These are phyloP conservation scores for Acrobasis suavella DNA, from an alignment of 2,888 invertebrate species.

Conservation along the genomic window DNA sequence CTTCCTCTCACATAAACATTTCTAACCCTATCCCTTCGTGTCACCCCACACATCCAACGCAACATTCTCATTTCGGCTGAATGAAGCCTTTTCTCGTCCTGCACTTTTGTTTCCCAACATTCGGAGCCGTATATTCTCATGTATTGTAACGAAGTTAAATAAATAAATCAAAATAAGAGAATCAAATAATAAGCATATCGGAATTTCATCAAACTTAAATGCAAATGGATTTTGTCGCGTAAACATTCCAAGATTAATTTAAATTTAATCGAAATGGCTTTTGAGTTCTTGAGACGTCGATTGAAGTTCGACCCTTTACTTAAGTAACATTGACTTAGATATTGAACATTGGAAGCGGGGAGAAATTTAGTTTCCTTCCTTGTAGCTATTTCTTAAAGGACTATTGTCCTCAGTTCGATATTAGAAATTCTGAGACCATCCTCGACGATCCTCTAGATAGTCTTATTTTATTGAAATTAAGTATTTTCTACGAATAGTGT, in stretches of 20 bases:
- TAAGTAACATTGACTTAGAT: constrained; percentile 20
- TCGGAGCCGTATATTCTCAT: no score
- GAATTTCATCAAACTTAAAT: constrained; percentile 5
- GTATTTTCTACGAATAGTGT: not conserved
- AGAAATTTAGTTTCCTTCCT: constrained; percentile 7
- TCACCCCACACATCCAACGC: no score
- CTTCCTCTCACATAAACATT: no score
- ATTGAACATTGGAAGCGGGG: constrained; percentile 7
- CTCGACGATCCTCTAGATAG: not conserved
- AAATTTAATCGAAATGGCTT: constrained; percentile 19
- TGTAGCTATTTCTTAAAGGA: not conserved
- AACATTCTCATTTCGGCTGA: no score
- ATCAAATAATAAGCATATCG: no score
- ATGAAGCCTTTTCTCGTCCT: no score
- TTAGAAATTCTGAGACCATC: not conserved
- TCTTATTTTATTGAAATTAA: not conserved
- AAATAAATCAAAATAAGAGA: no score
- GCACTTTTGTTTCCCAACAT: no score
- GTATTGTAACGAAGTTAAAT: no score
- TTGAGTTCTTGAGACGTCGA: constrained; percentile 18
- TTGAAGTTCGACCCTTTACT: constrained; percentile 21
- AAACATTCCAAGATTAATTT: constrained; percentile 20
- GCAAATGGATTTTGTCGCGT: constrained; percentile 12
- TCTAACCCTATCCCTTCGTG: no score
- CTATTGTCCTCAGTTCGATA: not conserved